Base-by-base conservation (phyloP, 2,888 invertebrate species). In the Hanleya hanleyi region DNA sequence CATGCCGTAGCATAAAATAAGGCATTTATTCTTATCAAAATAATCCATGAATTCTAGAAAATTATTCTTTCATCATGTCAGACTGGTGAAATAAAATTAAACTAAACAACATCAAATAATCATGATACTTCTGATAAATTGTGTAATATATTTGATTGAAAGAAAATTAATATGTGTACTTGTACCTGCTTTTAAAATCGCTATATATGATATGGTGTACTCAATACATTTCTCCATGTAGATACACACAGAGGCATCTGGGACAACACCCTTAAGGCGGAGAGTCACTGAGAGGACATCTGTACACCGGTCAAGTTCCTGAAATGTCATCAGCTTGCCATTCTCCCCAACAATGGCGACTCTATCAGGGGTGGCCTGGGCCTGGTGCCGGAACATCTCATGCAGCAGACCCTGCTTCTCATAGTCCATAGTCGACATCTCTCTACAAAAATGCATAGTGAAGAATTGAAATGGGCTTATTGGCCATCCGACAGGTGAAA, bases 171-270 rank as follows among this genome's bases (percentile, higher is more conserved):
- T 41, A 41, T n/a, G n/a, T 41, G 57, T 57, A 57, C 12, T 36
- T 35, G 18, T 65, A 90, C 90, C 91, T 51, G 91, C 90, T 82
- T 88, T 89, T 12, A 91, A 82, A 26, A 90, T 89, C 18, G 89
- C 89, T 70, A 91, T 89, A 71, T 91, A 91, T 4, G 89, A 72
- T 26, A 90, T 75, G 29, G 86, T 84, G 76, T 87, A 91, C 71
- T 89, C 88, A 12, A 89, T 77, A 64, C 85, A 83, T 77, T 88
- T 88, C 68, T 89, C 87, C 85, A 91, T 86, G 78, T 87, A 91
- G 62, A 91, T 90, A 36, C 87, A 90, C 0, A 90, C 89, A 75
- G 84, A 83, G 0, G 80, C 78, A 70, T 91, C 88, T 5, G 85
- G 83, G 32, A 69, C 71, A 3, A 89, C 88, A 1, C 89, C 89